Conservation (phyloP, 1,140 invertebrate species). For the Latrodectus geometricus region DNA sequence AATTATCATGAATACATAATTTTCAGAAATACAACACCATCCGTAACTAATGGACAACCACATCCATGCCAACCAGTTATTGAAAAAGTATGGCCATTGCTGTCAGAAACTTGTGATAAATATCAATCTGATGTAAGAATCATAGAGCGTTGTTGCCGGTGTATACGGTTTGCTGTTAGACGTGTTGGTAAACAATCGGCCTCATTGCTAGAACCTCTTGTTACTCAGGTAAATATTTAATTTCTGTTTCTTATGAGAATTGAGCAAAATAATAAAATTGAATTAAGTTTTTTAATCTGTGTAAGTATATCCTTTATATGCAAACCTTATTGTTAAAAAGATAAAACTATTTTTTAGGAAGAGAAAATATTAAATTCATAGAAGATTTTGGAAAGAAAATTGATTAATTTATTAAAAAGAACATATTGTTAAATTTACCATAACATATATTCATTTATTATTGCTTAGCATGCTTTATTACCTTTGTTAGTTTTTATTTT, state of each 20-base stretch:
- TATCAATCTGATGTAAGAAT: constrained; percentile 86
- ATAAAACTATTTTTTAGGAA: too few species aligned
- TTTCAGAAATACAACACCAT: constrained; percentile 77
- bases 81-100: constrained; percentile 86
- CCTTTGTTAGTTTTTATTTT: too few species aligned
- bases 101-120: constrained; percentile 81
- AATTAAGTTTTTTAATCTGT: too few species aligned
- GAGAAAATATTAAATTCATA: too few species aligned
- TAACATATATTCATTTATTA: too few species aligned
- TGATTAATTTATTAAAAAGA: too few species aligned
- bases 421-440: too few species aligned
- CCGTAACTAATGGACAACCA: constrained; percentile 72
- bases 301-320: too few species aligned
- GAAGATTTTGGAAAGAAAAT: too few species aligned
- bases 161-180: constrained; percentile 88
- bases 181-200: constrained; percentile 84
- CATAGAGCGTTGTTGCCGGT: constrained; percentile 92
- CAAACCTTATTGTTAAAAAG: too few species aligned
- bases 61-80: constrained; percentile 88
- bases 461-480: too few species aligned
- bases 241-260: neutral
- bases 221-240: constrained; percentile 75
- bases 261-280: too few species aligned
- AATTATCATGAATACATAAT: neutral
- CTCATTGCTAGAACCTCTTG: constrained; percentile 82